Conservation (phyloP, 35 echinoderm and acorn worm species). For the Diadema setosum region DNA sequence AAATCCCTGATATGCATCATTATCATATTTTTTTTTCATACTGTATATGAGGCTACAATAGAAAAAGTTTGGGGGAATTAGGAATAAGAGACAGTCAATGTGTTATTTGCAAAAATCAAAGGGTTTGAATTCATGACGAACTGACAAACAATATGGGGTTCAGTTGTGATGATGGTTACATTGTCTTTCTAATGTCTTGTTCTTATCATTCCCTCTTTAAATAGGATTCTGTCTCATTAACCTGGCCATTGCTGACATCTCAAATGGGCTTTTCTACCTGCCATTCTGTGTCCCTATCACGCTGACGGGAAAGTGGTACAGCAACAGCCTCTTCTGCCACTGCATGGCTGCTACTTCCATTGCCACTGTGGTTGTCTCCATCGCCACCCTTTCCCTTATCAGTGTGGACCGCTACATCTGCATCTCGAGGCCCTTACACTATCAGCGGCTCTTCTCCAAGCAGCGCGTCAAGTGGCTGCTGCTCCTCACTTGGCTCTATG, state of each 20-base stretch:
- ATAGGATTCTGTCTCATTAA: neutral
- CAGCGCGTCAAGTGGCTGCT: neutral
- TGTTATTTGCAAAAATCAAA: too few relatives aligned
- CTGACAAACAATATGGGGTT: too few relatives aligned
- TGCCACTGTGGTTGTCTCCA: neutral
- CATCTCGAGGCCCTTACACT: conserved; percentile 14
- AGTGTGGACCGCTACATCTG: conserved; percentile 26
- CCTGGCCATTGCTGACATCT: conserved; percentile 13
- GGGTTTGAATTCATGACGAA: too few relatives aligned
- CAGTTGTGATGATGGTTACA: too few relatives aligned
- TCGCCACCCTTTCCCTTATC: neutral
- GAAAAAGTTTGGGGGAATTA: too few relatives aligned
- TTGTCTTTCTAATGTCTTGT: too few relatives aligned
- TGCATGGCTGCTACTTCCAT: neutral
- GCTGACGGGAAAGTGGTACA: neutral
- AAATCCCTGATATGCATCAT: too few relatives aligned
- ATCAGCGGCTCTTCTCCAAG: neutral
- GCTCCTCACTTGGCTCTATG: neutral
- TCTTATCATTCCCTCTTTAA: too few relatives aligned
- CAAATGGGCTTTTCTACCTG: neutral
- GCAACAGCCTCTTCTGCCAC: neutral
- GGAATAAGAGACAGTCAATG: too few relatives aligned
- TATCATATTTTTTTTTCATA: too few relatives aligned
- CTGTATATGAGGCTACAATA: too few relatives aligned
- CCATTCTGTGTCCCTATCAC: neutral